Percentiles rank a stretch among this genome's conserved stretches.
These are phyloP conservation scores for Aromia moschata DNA, from an alignment of 2,888 invertebrate species.

Conservation along the genomic window DNA sequence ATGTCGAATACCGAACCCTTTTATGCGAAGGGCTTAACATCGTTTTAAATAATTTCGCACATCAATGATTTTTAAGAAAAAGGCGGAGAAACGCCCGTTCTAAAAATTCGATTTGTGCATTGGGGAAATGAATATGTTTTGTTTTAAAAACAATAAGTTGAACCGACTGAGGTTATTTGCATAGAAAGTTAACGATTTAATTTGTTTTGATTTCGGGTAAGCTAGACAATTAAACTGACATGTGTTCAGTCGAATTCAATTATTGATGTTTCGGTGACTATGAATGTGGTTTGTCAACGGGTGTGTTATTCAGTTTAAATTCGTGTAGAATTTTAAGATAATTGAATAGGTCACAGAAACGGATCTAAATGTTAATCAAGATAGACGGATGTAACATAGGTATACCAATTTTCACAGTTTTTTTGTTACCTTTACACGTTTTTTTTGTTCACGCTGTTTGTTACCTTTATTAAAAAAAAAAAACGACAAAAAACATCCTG, in stretches of 20 bases:
- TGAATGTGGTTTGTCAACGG: conserved; percentile 30
- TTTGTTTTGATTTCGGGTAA: conserved; percentile 44
- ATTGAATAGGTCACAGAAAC: too few relatives aligned
- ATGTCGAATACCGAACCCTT: conserved; percentile 6
- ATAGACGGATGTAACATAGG: too few relatives aligned
- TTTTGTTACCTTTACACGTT: too few relatives aligned
- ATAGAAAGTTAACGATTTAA: conserved; percentile 29
- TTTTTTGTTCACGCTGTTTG: too few relatives aligned
- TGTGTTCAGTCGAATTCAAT: conserved; percentile 45
- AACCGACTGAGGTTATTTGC: conserved; percentile 16
- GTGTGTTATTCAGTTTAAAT: conserved; percentile 3
- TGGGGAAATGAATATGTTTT: conserved; percentile 15
- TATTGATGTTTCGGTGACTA: conserved; percentile 41
- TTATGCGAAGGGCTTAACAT: conserved; percentile 12
- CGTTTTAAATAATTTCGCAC: conserved; percentile 31
- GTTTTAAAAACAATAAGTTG: conserved; percentile 29
- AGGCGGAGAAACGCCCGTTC: background rate
- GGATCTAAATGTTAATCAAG: too few relatives aligned
- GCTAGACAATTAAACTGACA: conserved; percentile 42
- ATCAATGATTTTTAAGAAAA: conserved; percentile 28
- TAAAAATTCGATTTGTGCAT: conserved; percentile 2
- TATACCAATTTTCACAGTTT: too few relatives aligned
- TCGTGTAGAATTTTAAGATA: too few relatives aligned
- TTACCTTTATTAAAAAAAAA: too few relatives aligned
- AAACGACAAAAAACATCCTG: too few relatives aligned